These are phyloP conservation scores for Fregata magnificens DNA, from an alignment of 2,113 vertebrate species.

Conservation along the genomic window DNA sequence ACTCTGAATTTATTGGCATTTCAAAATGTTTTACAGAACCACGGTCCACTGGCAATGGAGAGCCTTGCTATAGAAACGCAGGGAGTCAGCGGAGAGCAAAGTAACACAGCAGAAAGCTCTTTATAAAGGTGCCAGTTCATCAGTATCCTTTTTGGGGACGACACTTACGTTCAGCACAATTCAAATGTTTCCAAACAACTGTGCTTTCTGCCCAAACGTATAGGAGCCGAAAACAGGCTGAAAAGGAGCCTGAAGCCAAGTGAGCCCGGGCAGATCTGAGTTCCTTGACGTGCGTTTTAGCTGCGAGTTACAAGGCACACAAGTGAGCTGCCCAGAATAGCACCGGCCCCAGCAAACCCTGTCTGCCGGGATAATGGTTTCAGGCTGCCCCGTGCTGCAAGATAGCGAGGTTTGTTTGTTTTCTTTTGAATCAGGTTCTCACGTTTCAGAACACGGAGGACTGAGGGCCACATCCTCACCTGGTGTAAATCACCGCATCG, in stretches of 20 bases:
- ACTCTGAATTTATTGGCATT: constrained; percentile 29
- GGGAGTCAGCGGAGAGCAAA: neutral
- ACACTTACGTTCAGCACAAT: neutral
- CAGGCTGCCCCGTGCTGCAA: neutral
- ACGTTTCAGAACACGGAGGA: neutral
- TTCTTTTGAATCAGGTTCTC: neutral
- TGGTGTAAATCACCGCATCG: neutral
- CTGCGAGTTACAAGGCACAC: neutral
- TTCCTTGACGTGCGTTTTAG: neutral
- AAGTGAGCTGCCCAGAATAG: neutral
- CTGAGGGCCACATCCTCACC: neutral
- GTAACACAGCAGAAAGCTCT: neutral
- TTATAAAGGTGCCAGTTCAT: neutral
- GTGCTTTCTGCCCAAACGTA: neutral
- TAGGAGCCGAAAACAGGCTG: neutral
- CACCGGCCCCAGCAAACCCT: neutral
- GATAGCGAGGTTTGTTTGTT: neutral
- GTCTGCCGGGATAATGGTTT: neutral
- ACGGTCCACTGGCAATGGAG: neutral
- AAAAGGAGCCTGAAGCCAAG: neutral
- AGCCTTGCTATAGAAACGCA: neutral
- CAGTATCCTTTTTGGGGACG: neutral
- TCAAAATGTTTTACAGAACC: neutral
- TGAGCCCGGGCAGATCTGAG: neutral
- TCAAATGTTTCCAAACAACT: neutral